Evolutionary conservation across 2,888 invertebrate genomes (phyloP).

Genomic region (Lumbricus terrestris): DNA sequence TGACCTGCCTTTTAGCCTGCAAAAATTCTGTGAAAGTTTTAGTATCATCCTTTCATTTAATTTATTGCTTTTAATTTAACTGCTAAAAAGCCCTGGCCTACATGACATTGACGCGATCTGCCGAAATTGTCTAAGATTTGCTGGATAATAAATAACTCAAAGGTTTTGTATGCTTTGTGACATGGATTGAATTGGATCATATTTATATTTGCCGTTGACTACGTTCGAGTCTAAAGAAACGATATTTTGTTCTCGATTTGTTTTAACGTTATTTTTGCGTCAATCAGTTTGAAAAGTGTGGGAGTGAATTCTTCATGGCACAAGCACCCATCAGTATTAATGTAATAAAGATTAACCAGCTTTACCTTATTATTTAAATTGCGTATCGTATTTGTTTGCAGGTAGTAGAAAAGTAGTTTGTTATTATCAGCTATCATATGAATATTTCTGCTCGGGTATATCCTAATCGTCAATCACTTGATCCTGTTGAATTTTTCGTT

Average conservation of each 20-base stretch:
- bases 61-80: too few species aligned
- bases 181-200: background rate
- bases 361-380: background rate
- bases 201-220: background rate
- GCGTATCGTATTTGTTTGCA: background rate
- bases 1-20: too few species aligned
- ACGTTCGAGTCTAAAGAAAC: too few species aligned
- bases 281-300: background rate
- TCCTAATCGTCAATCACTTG: background rate
- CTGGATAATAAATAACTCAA: background rate
- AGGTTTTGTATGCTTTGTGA: background rate
- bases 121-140: background rate
- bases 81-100: too few species aligned
- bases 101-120: too few species aligned
- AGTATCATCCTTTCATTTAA: too few species aligned
- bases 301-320: background rate
- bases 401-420: background rate
- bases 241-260: too few species aligned
- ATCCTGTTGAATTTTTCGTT: background rate
- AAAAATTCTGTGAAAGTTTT: too few species aligned
- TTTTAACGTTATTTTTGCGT: background rate
- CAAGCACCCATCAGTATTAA: background rate
- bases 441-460: background rate
- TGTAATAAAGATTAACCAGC: constrained; percentile 3
- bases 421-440: background rate